Percentiles rank a stretch among this genome's conserved stretches.
phyloP scores from a whole-genome alignment of 1,140 invertebrate species.

The Lamellibrachia luymesi region DNA sequence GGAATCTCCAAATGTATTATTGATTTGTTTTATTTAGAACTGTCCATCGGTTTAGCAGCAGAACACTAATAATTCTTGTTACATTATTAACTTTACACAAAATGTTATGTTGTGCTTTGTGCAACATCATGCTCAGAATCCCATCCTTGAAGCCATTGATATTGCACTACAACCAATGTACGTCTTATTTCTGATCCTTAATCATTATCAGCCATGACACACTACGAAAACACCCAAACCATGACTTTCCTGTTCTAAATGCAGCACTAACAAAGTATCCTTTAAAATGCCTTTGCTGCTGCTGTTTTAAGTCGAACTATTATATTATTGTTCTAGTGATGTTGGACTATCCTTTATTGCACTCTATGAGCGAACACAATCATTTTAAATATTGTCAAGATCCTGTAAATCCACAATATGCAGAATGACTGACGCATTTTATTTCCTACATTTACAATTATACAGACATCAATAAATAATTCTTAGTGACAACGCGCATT shows the following conservation, averaged over 20 bases:
- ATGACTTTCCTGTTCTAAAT: too few species aligned
- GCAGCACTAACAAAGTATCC: too few species aligned
- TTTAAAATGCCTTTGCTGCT: too few species aligned
- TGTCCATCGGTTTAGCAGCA: too few species aligned
- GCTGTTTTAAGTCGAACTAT: too few species aligned
- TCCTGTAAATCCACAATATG: background rate
- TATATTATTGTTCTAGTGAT: too few species aligned
- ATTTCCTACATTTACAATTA: background rate
- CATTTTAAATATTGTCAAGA: background rate
- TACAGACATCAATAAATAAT: background rate
- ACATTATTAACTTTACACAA: background rate
- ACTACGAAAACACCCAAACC: too few species aligned
- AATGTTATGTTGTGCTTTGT: background rate
- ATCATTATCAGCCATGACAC: background rate
- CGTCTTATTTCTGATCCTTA: background rate
- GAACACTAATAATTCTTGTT: too few species aligned
- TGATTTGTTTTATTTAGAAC: background rate
- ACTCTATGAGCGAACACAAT: too few species aligned
- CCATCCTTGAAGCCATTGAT: background rate
- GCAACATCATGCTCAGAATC: background rate
- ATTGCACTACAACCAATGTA: background rate
- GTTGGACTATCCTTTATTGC: too few species aligned
- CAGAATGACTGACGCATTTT: background rate
- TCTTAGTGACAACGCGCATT: background rate
- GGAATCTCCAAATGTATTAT: background rate